Conservation (phyloP, 2,113 vertebrate genomes). For the Riparia riparia region DNA sequence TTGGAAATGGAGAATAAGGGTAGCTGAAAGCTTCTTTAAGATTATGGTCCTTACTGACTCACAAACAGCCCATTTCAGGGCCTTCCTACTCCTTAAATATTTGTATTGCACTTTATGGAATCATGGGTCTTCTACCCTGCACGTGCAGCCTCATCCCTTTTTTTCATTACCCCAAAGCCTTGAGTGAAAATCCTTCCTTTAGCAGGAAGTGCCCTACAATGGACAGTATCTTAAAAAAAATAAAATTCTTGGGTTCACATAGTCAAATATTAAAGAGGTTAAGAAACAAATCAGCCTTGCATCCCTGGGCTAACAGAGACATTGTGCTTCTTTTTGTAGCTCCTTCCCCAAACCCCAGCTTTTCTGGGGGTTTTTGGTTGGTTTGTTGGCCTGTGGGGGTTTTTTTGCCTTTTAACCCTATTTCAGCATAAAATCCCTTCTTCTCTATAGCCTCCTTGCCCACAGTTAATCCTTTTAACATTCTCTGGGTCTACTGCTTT, state of each 20-base stretch:
- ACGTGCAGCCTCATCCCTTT: neutral
- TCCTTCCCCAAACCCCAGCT: accelerated
- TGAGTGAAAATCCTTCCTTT: neutral
- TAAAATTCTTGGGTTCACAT: neutral
- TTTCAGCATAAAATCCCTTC: neutral
- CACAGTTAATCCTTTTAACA: neutral
- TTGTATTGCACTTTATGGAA: neutral
- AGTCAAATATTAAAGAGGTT: neutral
- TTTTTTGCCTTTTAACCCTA: neutral
- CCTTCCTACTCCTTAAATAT: neutral
- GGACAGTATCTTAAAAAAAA: neutral
- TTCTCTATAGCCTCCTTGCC: neutral
- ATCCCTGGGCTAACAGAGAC: neutral
- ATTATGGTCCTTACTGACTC: neutral
- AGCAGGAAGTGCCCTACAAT: neutral
- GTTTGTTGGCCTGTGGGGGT: neutral
- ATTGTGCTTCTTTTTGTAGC: neutral
- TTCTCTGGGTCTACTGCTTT: neutral
- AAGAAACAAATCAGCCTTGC: neutral
- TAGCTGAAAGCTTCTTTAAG: neutral
- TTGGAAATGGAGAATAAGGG: neutral
- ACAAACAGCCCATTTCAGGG: neutral
- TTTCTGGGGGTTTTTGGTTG: neutral
- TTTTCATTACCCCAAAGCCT: neutral
- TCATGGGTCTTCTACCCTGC: neutral